Percentiles rank a stretch among this genome's conserved stretches.
These are phyloP conservation scores for Pachymerium ferrugineum DNA, from an alignment of 2,888 invertebrate genomes.

Conservation along the genomic window DNA sequence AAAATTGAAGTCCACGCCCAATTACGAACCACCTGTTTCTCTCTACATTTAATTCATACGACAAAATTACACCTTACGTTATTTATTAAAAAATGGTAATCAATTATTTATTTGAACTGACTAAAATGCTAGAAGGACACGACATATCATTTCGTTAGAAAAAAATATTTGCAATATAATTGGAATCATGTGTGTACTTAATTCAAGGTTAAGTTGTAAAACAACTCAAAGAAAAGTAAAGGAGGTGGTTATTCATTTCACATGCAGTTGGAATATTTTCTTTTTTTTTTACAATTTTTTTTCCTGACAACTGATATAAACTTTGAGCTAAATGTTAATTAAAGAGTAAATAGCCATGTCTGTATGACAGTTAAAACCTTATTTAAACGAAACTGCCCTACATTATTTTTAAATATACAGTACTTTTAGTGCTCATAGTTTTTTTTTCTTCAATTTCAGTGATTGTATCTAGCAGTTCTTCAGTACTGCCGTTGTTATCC, in stretches of 20 bases:
- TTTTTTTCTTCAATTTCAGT: slow-evolving; percentile 21
- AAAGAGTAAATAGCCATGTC: neutral
- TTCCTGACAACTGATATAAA: no score
- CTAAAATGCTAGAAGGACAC: slow-evolving; percentile 1
- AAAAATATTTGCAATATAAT: neutral
- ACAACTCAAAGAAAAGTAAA: neutral
- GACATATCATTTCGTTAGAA: neutral
- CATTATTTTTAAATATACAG: neutral
- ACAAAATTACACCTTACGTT: neutral
- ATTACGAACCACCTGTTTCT: slow-evolving; percentile 23
- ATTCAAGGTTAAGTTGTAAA: neutral
- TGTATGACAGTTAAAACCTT: neutral
- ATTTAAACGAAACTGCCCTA: neutral
- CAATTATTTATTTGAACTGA: slow-evolving; percentile 9
- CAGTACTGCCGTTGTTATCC: neutral
- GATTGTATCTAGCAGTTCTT: slow-evolving; percentile 28
- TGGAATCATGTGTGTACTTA: neutral
- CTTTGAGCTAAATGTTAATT: neutral
- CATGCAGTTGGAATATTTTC: neutral
- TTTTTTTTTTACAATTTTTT: no score
- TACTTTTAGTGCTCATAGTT: no score
- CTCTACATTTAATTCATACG: neutral
- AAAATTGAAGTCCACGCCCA: slow-evolving; percentile 12
- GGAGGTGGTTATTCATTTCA: neutral
- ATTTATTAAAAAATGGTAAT: slow-evolving; percentile 8